A percentile compares a stretch with the other conserved stretches of the same genome.
Conservation (phyloP, 2,797 vertebrate genomes). For the Peromyscus aztecus region DNA sequence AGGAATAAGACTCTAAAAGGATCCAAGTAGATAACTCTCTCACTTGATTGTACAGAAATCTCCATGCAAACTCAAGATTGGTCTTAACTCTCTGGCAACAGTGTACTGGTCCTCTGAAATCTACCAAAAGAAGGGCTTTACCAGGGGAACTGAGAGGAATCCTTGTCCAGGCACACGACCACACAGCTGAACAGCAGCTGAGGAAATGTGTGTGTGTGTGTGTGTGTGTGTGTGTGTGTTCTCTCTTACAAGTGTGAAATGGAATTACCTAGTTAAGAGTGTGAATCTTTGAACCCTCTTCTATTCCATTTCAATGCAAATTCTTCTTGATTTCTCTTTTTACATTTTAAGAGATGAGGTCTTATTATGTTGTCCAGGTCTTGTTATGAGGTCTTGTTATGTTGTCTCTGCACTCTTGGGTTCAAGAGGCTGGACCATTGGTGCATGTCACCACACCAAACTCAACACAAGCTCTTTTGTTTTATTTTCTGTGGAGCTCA, state of each 20-base stretch:
- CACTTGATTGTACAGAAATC: not conserved
- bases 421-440: too few species aligned
- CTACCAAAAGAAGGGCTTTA: slow-evolving; percentile 66
- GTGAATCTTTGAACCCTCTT: not conserved
- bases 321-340: not conserved
- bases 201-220: not conserved
- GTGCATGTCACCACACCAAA: not conserved
- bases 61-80: slow-evolving; percentile 47
- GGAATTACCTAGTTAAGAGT: slow-evolving; percentile 53
- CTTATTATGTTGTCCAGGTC: not conserved
- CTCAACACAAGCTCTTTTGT: not conserved
- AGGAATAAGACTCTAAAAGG: not conserved
- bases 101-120: slow-evolving; percentile 63
- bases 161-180: slow-evolving; percentile 49
- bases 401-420: not conserved
- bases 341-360: not conserved
- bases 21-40: not conserved
- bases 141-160: slow-evolving; percentile 59
- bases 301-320: not conserved
- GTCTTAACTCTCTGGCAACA: slow-evolving; percentile 80
- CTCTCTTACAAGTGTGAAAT: slow-evolving; percentile 63
- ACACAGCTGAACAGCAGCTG: not conserved
- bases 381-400: not conserved
- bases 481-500: not conserved
- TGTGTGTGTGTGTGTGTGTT: not conserved